Evolutionary conservation across 2,797 vertebrate species (phyloP), one percentile per base, ranked within the genome.

Genomic region (Sebastes umbrosus): DNA sequence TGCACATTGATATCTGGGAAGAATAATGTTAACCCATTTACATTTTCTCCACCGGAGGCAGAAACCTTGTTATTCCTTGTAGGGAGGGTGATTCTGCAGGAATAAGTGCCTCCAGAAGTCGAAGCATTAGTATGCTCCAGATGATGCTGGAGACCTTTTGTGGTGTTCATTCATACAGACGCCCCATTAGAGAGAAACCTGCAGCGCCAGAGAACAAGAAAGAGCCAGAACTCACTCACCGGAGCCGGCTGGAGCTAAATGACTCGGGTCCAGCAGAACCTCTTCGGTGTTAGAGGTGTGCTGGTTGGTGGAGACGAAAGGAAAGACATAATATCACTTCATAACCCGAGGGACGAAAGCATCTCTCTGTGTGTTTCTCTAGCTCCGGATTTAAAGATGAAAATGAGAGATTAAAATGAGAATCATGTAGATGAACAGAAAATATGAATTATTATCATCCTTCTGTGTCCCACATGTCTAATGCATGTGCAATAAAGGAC

Each of bases 91-190:
- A 75, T 78, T 87, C 68, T 32, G 57, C 66, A 58, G 50, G 78
- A 79, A 16, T 79, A 75, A 73, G 25, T 69, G 27, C 76, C 25
- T 75, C 24, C 63, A 68, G 68, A 63, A 60, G 69, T 68, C 24
- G 36, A 57, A 66, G 34, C 13, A 79, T 92, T 84, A 86, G 80
- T 80, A 88, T 91, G 75, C 87, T 72, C n/a, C 65, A 5, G 59
- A 57, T 75, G 81, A 52, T 8, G 85, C 20, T 2, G 46, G 76
- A 77, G 80, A 87, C 78, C 82, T 80, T 77, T 50, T 83, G 75
- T 75, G 75, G 65, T 55, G 16, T 50, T 50, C 46, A 2, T 67
- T 79, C 69, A 55, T 36, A 36, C 75, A 62, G 70, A 70, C 25
- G 31, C 68, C 75, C 81, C 75, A 85, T 84, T 82, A 83, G 75